phyloP scores from a whole-genome alignment of 2,888 invertebrate genomes.

The Cordylochernes scorpioides region DNA sequence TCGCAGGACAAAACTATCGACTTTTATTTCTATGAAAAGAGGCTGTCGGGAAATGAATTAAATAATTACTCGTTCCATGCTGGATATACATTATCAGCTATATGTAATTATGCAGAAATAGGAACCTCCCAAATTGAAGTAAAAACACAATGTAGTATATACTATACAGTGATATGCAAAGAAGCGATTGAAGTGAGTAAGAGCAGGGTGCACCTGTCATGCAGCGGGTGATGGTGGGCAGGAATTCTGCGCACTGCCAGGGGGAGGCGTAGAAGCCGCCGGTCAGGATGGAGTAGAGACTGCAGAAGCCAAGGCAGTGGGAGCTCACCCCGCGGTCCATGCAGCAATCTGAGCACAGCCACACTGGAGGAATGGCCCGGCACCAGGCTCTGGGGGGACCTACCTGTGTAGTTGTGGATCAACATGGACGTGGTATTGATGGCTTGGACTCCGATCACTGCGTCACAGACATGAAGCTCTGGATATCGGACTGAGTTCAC shows the following conservation, averaged over 20 bases:
- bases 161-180: too few relatives aligned
- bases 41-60: too few relatives aligned
- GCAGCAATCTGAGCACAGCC: slow-evolving; percentile 34
- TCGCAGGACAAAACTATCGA: too few relatives aligned
- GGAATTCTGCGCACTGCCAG: slow-evolving; percentile 42
- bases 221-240: slow-evolving; percentile 41
- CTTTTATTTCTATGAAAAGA: too few relatives aligned
- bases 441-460: slow-evolving; percentile 35
- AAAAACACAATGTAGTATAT: too few relatives aligned
- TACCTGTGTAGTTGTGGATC: slow-evolving; percentile 43
- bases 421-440: slow-evolving; percentile 29
- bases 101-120: too few relatives aligned
- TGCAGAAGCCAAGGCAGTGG: slow-evolving; percentile 51
- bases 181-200: too few relatives aligned
- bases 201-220: slow-evolving; percentile 22
- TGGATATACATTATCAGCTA: too few relatives aligned
- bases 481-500: background rate
- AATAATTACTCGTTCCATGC: too few relatives aligned
- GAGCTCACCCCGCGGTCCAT: slow-evolving; percentile 37
- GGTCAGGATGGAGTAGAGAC: slow-evolving; percentile 39
- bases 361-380: too few relatives aligned
- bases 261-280: slow-evolving; percentile 41
- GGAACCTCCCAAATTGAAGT: too few relatives aligned
- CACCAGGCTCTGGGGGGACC: too few relatives aligned
- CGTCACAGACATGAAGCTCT: slow-evolving; percentile 21